Evolutionary conservation across 2,113 vertebrate species (phyloP), one percentile per base, ranked within the genome.

Genomic region (Cathartes aura): DNA sequence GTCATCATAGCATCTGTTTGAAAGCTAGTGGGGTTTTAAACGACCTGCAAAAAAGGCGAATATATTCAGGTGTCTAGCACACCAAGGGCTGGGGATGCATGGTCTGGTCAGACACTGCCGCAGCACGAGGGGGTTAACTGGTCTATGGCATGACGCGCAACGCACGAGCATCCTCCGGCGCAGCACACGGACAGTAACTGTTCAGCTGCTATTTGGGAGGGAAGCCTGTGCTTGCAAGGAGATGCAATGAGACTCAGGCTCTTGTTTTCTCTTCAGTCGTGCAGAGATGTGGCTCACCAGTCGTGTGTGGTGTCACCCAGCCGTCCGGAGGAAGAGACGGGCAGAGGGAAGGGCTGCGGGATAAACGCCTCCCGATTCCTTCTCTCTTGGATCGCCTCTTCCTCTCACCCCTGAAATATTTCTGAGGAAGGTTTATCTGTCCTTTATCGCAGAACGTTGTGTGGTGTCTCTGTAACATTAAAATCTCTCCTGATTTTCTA

Each of bases 401-500:
- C 56, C 38, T 38, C 70, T 89, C 29, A 12, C 24, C 75, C 91
- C 56, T 40, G 67, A 86, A 97, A 63, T 36, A 59, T 62, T 96
- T 94, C 84, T 9, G 6, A 68, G 58, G 79, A 87, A 56, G 63
- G 58, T 58, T 92, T 89, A 50, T 93, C 81, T 96, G 93, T 95
- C 87, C 88, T 95, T 92, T 84, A 96, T 93, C 42, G 43, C 87
- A 90, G 89, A 94, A 90, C 2, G 8, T 70, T 91, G 84, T 88
- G 86, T 36, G 0, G 19, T 76, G n/a, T 83, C 89, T 93, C 95
- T 91, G 75, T 89, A 72, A 95, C 64, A 89, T 94, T 93, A 96
- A 96, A 95, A 87, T 62, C 67, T 84, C 84, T 67, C 70, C 92
- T 94, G 95, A 93, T 97, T 97, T 96, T 97, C 89, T 79, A 52